Evolutionary conservation across 2,888 invertebrate species (phyloP), one percentile per base, ranked within the genome.

Genomic region (Drosophila villosipedis): DNA sequence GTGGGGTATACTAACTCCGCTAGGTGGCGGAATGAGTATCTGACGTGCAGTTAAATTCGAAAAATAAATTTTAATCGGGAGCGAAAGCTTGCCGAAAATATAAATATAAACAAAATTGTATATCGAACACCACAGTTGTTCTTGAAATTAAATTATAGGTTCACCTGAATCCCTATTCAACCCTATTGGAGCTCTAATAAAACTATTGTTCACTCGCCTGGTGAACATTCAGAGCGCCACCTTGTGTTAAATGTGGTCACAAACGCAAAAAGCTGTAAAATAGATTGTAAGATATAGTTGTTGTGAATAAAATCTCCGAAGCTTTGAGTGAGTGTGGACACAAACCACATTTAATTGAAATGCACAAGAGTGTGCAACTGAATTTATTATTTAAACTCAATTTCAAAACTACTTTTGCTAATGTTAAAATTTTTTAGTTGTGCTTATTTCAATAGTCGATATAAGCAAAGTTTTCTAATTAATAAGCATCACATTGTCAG

Each of bases 311-410:
- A 25, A 25, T 39, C 19, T 31, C 9, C 25, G 58, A 22, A 63
- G 19, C 31, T 19, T 30, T 12, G 3, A 14, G 3, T n/a, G 16
- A 70, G 53, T 43, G 7, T 28, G 53, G 55, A 39, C 57, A 47
- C 39, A 30, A 71, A 16, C 62, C 57, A 39, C 16, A 12, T 16
- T 14, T 37, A 9, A 22, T 19, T 31, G 31, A 19, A 28, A 6
- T 16, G 6, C 57, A n/a, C 57, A 47, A 47, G 49, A 57, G 35
- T 57, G 57, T 57, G 47, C 33, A 57, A 43, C 2, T 6, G 1
- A 14, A 16, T 41, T 6, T 41, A 22, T 41, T n/a, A 14, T 9
- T n/a, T 19, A 22, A 25, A 6, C 1, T 30, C 0, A 12, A n/a
- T 22, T 33, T 12, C 25, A 19, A 16, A 1, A 16, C 49, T 25